Evolutionary conservation across 2,113 vertebrate species (phyloP).

Genomic region (Mesoclemmys tuberculata): DNA sequence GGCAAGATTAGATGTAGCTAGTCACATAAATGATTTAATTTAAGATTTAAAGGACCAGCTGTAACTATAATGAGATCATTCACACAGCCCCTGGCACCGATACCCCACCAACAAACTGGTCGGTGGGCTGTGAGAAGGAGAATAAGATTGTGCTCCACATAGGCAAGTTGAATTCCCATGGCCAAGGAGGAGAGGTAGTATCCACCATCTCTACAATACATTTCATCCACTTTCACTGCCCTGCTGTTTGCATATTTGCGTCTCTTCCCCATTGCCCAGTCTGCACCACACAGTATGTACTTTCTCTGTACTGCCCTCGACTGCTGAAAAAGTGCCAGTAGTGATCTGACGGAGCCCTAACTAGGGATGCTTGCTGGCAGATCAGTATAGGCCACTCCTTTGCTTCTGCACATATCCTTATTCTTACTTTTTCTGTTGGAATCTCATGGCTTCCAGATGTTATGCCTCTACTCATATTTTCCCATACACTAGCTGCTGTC

Average conservation of each 20-base stretch:
- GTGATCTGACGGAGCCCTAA: neutral
- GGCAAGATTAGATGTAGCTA: constrained; percentile 40
- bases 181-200: neutral
- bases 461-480: neutral
- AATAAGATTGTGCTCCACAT: neutral
- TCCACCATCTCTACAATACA: neutral
- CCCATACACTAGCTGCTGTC: neutral
- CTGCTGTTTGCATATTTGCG: neutral
- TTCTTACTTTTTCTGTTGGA: neutral
- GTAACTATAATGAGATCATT: constrained; percentile 41
- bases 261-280: neutral
- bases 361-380: neutral
- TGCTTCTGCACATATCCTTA: fast-evolving
- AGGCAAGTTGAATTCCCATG: neutral
- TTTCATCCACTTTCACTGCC: neutral
- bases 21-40: constrained; percentile 65
- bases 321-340: no score
- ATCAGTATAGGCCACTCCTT: constrained; percentile 3
- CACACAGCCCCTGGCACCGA: neutral
- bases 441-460: neutral
- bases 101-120: constrained; percentile 42
- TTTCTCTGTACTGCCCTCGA: no score
- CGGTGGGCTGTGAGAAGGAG: neutral
- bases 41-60: constrained; percentile 62
- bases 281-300: constrained; percentile 21